phyloP scores from a whole-genome alignment of 2,888 invertebrate species.

The Troglohyphantes excavatus region DNA sequence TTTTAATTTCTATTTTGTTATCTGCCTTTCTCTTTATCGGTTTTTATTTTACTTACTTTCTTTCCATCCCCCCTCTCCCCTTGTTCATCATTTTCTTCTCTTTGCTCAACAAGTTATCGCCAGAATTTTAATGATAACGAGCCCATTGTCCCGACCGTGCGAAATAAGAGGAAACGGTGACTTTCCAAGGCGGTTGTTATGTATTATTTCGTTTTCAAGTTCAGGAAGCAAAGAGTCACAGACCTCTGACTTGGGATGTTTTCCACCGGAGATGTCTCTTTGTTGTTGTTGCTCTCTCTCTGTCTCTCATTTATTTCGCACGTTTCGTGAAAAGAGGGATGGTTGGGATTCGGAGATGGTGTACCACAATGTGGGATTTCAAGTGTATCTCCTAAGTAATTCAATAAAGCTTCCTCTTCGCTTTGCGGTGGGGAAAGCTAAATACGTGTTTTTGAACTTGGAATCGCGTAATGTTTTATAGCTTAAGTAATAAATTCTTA shows the following conservation, averaged over 20 bases:
- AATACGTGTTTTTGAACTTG: too few species aligned
- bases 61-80: neutral
- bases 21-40: conserved; percentile 56
- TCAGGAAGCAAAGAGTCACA: conserved; percentile 74
- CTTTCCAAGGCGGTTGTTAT: conserved; percentile 57
- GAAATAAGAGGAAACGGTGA: conserved; percentile 74
- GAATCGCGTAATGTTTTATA: too few species aligned
- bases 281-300: neutral
- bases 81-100: conserved; percentile 49
- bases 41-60: conserved; percentile 22
- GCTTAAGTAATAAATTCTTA: too few species aligned
- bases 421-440: neutral
- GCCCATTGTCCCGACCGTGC: conserved; percentile 70
- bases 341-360: neutral
- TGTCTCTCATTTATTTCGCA: conserved; percentile 17
- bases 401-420: neutral
- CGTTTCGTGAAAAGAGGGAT: conserved; percentile 36
- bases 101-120: conserved; percentile 74
- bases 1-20: conserved; percentile 77
- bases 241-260: conserved; percentile 52
- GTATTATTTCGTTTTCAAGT: conserved; percentile 67
- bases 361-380: conserved; percentile 30
- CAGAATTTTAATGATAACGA: conserved; percentile 77
- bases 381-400: conserved; percentile 46
- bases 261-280: neutral